Conservation (phyloP, 1,140 invertebrate genomes). For the Euborellia annulipes region DNA sequence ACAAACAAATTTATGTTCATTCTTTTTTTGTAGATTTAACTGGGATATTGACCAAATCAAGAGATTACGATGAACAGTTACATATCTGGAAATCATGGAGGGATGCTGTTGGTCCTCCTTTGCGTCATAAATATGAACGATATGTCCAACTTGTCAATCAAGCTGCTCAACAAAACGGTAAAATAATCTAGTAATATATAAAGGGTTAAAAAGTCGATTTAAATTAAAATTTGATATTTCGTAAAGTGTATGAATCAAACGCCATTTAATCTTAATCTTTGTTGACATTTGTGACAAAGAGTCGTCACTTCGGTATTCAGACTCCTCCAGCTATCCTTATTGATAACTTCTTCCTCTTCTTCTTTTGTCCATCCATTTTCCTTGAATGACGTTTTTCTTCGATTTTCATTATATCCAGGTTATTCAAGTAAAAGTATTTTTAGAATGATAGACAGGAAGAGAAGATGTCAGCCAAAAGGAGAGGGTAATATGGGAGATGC, state of each 20-base stretch:
- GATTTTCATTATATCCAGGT: too few relatives aligned
- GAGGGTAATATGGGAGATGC: too few relatives aligned
- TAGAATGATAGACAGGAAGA: too few relatives aligned
- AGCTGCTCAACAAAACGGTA: slow-evolving; percentile 58
- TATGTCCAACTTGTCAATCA: slow-evolving; percentile 65
- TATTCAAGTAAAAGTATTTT: too few relatives aligned
- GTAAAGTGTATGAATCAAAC: too few relatives aligned
- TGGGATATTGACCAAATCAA: slow-evolving; percentile 49
- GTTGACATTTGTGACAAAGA: slow-evolving; percentile 1
- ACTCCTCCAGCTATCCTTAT: too few relatives aligned
- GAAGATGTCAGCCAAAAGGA: too few relatives aligned
- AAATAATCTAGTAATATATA: slow-evolving; percentile 10
- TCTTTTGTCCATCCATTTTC: too few relatives aligned
- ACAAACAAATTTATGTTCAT: background rate
- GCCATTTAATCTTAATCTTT: background rate
- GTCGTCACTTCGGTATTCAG: background rate
- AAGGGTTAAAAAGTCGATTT: too few relatives aligned
- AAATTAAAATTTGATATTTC: too few relatives aligned
- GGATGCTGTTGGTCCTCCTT: slow-evolving; percentile 53
- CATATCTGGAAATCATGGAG: slow-evolving; percentile 69
- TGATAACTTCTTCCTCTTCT: too few relatives aligned
- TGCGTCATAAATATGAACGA: slow-evolving; percentile 57
- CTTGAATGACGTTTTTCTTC: too few relatives aligned
- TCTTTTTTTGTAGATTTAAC: slow-evolving; percentile 33
- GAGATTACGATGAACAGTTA: slow-evolving; percentile 50